Evolutionary conservation across 2,888 invertebrate species (phyloP).

Genomic region (Pachymerium ferrugineum): DNA sequence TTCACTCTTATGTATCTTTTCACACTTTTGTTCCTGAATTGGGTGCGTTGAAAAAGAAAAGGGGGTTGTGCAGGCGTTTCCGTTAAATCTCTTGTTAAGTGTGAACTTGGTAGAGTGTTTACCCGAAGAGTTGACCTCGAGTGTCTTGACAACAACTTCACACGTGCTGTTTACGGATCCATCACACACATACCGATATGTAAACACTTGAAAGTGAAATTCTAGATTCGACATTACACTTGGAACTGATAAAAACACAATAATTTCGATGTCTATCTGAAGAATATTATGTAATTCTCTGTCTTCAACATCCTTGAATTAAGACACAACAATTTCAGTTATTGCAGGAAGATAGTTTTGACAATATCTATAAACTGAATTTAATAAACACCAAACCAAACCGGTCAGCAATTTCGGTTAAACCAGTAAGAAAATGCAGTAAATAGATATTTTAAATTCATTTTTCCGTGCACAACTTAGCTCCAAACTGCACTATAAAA

Average conservation of each 20-base stretch:
- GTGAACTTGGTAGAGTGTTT: neutral
- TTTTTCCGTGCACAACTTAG: no score
- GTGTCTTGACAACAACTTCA: constrained; percentile 2
- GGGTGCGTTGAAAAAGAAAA: neutral
- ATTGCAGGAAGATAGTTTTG: no score
- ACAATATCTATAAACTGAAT: no score
- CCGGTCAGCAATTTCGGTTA: no score
- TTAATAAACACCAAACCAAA: no score
- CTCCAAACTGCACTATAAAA: no score
- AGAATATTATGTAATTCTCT: neutral
- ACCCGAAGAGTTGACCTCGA: neutral
- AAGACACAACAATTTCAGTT: no score
- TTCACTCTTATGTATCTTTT: neutral
- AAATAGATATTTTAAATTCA: no score
- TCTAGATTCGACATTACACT: neutral
- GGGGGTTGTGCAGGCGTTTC: neutral
- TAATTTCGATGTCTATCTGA: neutral
- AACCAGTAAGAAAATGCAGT: no score
- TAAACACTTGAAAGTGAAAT: no score
- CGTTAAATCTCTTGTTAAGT: constrained; percentile 3
- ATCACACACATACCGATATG: neutral
- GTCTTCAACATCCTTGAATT: neutral
- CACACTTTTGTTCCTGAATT: neutral
- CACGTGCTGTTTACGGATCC: constrained; percentile 8
- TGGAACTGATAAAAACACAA: neutral